Percentiles rank a stretch among this genome's conserved stretches.
phyloP scores from a whole-genome alignment of 2,888 invertebrate species.

The Synergus japonicus region DNA sequence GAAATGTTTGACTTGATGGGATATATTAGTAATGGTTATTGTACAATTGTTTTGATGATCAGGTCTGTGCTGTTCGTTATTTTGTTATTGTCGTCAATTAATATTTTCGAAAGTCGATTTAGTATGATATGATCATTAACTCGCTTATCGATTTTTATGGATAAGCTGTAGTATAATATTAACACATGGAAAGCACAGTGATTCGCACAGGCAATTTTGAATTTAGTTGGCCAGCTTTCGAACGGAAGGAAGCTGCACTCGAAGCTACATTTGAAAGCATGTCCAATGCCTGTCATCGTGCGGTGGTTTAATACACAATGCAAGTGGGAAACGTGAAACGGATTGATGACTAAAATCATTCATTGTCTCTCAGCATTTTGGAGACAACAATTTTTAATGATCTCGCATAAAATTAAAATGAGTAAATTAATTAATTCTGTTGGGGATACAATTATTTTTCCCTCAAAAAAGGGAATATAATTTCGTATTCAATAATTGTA shows the following conservation, averaged over 20 bases:
- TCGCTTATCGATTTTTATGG: background rate
- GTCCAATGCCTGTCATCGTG: constrained; percentile 31
- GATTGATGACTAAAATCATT: constrained; percentile 33
- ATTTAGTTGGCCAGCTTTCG: constrained; percentile 24
- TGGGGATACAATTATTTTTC: background rate
- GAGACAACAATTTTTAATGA: background rate
- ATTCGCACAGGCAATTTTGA: constrained; percentile 1
- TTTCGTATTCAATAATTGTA: too few relatives aligned
- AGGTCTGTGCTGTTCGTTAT: background rate
- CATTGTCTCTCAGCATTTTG: constrained; percentile 15
- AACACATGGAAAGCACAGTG: constrained; percentile 2
- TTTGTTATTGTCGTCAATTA: background rate
- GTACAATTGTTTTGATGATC: background rate
- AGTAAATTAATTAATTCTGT: background rate
- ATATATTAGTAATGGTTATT: background rate
- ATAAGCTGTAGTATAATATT: background rate
- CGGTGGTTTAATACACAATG: constrained; percentile 36
- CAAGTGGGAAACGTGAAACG: constrained; percentile 31
- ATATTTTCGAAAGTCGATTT: background rate
- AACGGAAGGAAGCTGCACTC: constrained; percentile 39
- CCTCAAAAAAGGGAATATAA: too few relatives aligned
- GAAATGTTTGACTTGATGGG: background rate
- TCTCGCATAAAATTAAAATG: background rate
- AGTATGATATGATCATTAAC: background rate
- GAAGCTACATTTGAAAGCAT: constrained; percentile 36